Base-by-base conservation (phyloP, 2,797 vertebrate species). In the Periophthalmus magnuspinnatus region DNA sequence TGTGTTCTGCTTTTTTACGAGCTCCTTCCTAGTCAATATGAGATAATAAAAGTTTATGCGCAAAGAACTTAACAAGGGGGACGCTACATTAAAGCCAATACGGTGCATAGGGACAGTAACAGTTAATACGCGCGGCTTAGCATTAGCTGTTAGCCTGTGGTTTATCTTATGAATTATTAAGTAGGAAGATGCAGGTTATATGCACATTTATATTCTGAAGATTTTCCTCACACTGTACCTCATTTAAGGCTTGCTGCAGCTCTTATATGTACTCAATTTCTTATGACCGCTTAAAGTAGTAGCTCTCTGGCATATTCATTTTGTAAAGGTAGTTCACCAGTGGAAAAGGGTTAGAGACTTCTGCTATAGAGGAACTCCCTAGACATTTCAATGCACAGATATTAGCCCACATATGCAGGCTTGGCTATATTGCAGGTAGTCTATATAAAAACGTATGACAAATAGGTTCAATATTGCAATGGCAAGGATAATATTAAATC, bases 11-110 rank as follows among this genome's bases (percentile, higher is more conserved):
- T 61, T 60, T 10, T 75, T 77, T 72, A 52, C 52, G 69, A 57
- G 48, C 61, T 14, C 14, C 24, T n/a, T 22, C 45, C 48, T 17
- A 24, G 48, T 72, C 59, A 67, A 64, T 72, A 68, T 74, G 59
- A 38, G 19, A 70, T 66, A 24, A 34, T 65, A 59, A 24, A 73
- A 68, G 24, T 17, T 47, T 38, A 60, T n/a, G 2, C 57, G 45
- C 41, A 67, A 45, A 28, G 61, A 10, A 50, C 47, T 70, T 56
- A 24, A 65, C 55, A 65, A 52, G 64, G 57, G 62, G 28, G 52
- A 33, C 38, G 36, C 5, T 34, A 16, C 19, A 65, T 70, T 48
- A 32, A 57, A 57, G 11, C 10, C 45, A 54, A 67, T 50, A 22
- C 65, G n/a, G 28, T 45, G 21, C 54, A 54, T 24, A 9, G 61